Evolutionary conservation across 2,113 vertebrate species (phyloP).

Genomic region (Lepus timidus): DNA sequence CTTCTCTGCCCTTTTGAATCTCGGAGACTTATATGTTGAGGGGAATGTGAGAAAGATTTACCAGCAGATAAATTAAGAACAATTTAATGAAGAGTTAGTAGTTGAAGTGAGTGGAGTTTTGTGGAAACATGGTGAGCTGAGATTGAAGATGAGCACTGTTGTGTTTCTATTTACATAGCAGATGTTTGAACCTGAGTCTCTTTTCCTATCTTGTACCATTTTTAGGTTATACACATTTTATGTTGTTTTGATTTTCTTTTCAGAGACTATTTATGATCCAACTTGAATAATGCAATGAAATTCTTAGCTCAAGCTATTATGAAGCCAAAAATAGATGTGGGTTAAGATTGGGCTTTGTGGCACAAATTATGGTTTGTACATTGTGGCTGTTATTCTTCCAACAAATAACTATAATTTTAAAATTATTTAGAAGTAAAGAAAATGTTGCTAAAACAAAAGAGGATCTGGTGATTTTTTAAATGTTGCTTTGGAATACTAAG

Average conservation of each 20-base stretch:
- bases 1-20: neutral
- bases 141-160: constrained; percentile 6
- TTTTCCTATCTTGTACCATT: constrained; percentile 48
- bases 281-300: constrained; percentile 59
- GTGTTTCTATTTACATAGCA: constrained; percentile 25
- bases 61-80: neutral
- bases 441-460: constrained; percentile 54
- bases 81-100: constrained; percentile 14
- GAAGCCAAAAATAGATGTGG: constrained; percentile 63
- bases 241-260: constrained; percentile 41
- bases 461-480: constrained; percentile 56
- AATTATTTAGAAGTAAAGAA: constrained; percentile 68
- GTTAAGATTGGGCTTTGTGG: constrained; percentile 58
- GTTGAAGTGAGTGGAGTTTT: neutral
- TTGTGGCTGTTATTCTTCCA: constrained; percentile 67
- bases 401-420: constrained; percentile 70
- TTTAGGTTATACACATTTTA: constrained; percentile 64
- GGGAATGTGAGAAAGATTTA: neutral
- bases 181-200: constrained; percentile 45
- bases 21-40: neutral
- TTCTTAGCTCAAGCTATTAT: constrained; percentile 65
- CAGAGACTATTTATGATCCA: constrained; percentile 56
- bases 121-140: neutral
- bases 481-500: constrained; percentile 44
- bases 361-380: constrained; percentile 60